Evolutionary conservation across 2,888 invertebrate species (phyloP), one percentile per base, ranked within the genome.

Genomic region (Dasysyrphus tricinctus): DNA sequence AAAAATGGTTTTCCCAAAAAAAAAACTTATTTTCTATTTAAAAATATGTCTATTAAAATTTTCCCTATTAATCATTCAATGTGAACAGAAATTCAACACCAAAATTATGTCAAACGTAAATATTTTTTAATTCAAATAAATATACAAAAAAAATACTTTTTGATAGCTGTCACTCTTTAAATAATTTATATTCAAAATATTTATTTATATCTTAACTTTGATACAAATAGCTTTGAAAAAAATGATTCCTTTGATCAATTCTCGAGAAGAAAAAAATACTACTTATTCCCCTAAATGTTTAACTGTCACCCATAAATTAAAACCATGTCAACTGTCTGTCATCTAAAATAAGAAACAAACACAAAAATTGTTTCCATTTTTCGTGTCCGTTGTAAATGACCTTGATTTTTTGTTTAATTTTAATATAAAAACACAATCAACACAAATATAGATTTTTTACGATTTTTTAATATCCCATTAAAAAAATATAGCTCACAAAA

Each of bases 251-350:
- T 47, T 65, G 47, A 65, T 32, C 16, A 47, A 6, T 19, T 59
- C 37, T 54, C 9, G 1, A 34, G 34, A 57, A 2, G 11, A 16
- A 57, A 11, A 1, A 14, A 16, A 90, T 91, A 90, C 88, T 44
- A 74, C 34, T 39, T 49, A 34, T 39, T 49, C 47, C 29, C 56
- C 39, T 70, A 80, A 74, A 83, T 79, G 74, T 57, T 57, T 7
- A 51, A 11, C 49, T 80, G 75, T 70, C 77, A 59, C 8, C 74
- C 69, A 81, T 85, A 81, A 81, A 86, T 82, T 54, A 59, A n/a
- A 86, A n/a, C 57, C 82, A 82, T 86, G 86, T 78, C 72, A 44
- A 44, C 77, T 82, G 47, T 57, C 80, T 86, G 82, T 82, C 85
- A 77, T 37, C 34, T 29, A 2, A 9, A 65, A 24, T 34, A 8